Conservation (phyloP, 2,797 vertebrate species). For the Pagetopsis macropterus region DNA sequence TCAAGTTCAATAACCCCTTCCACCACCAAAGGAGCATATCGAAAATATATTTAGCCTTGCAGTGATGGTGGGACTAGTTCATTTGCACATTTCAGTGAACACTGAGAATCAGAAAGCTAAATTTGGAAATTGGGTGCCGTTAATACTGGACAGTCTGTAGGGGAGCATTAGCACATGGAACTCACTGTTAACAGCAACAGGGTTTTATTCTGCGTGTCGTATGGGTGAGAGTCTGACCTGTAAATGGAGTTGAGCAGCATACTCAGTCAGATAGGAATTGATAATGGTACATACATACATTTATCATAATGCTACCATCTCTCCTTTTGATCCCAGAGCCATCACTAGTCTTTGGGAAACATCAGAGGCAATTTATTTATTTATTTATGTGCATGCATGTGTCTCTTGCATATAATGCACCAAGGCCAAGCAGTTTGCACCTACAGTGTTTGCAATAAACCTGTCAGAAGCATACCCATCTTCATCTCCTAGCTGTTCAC, state of each 20-base stretch:
- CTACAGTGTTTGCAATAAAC: slow-evolving; percentile 60
- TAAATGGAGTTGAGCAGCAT: background rate
- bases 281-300: background rate
- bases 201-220: background rate
- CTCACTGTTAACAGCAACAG: background rate
- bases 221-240: background rate
- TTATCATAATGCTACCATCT: slow-evolving; percentile 6
- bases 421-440: slow-evolving; percentile 49
- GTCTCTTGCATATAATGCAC: slow-evolving; percentile 25
- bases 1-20: background rate
- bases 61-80: background rate
- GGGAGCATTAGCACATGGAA: background rate
- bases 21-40: no score
- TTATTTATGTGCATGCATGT: background rate
- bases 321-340: slow-evolving; percentile 8
- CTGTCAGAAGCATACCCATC: slow-evolving; percentile 70
- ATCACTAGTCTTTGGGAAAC: slow-evolving; percentile 5
- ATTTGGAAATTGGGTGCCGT: background rate
- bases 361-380: slow-evolving; percentile 1
- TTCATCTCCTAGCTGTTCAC: slow-evolving; percentile 65
- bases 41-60: background rate
- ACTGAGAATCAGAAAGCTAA: background rate
- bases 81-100: background rate
- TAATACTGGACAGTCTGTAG: background rate
- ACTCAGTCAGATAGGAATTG: background rate